These are phyloP conservation scores for Cephalopachus bancanus DNA, from an alignment of 2,797 vertebrate genomes.

Conservation along the genomic window DNA sequence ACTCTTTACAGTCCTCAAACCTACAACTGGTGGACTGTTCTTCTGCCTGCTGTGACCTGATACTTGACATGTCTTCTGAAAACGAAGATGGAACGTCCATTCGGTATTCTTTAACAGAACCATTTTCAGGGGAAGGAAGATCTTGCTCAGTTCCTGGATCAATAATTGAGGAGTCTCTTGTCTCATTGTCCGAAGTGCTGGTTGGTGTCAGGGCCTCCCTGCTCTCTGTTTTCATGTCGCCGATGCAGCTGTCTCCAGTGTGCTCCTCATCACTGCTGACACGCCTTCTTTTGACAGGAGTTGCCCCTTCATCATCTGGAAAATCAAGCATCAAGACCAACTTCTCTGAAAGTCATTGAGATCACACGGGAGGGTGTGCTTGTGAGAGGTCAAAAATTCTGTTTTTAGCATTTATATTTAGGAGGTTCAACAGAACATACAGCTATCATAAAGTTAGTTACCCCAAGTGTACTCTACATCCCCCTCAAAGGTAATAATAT, in stretches of 20 bases:
- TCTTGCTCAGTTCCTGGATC: conserved; percentile 99
- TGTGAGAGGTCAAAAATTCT: neutral
- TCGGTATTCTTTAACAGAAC: conserved; percentile 94
- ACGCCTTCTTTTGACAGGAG: conserved; percentile 95
- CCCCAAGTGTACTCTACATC: neutral
- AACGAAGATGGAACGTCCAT: conserved; percentile 94
- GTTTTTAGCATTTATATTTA: conserved; percentile 19
- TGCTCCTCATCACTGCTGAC: conserved; percentile 96
- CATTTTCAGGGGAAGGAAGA: conserved; percentile 94
- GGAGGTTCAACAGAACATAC: neutral
- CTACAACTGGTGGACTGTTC: conserved; percentile 86
- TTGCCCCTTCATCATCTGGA: conserved; percentile 96
- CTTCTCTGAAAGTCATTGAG: conserved; percentile 23
- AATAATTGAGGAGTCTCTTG: conserved; percentile 97
- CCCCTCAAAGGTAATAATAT: neutral
- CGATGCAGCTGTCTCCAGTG: conserved; percentile 87
- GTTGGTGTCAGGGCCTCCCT: conserved; percentile 95
- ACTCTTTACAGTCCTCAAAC: conserved; percentile 90
- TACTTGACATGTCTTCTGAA: conserved; percentile 87
- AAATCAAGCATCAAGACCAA: conserved; percentile 48
- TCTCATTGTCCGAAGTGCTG: conserved; percentile 98
- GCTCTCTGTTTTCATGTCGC: conserved; percentile 92
- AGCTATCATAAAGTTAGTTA: neutral
- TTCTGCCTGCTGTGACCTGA: conserved; percentile 86
- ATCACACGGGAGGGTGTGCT: neutral